Conservation (phyloP, 2,797 vertebrate species). For the Morelia viridis region DNA sequence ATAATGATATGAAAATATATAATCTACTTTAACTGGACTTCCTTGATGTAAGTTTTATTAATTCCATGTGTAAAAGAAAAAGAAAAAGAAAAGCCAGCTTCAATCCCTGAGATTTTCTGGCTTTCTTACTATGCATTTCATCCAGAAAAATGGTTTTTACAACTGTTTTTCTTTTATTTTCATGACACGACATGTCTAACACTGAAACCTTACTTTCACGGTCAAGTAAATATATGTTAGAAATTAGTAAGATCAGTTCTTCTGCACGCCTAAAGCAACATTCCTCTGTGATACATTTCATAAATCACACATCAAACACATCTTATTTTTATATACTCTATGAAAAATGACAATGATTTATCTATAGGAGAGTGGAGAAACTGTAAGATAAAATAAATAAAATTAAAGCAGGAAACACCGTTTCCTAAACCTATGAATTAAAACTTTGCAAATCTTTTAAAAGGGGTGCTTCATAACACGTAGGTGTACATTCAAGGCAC, state of each 20-base stretch:
- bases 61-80: slow-evolving; percentile 72
- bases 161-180: slow-evolving; percentile 60
- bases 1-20: slow-evolving; percentile 73
- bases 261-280: slow-evolving; percentile 44
- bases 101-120: slow-evolving; percentile 68
- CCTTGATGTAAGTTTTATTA: slow-evolving; percentile 74
- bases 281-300: slow-evolving; percentile 16
- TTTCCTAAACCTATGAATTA: background rate
- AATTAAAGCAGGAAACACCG: background rate
- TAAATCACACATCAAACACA: slow-evolving; percentile 45
- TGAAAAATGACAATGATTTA: slow-evolving; percentile 3
- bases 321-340: background rate
- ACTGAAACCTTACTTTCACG: slow-evolving; percentile 50
- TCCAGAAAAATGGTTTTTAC: slow-evolving; percentile 65
- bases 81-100: slow-evolving; percentile 64
- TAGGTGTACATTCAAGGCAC: background rate
- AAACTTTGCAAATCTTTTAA: background rate
- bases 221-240: slow-evolving; percentile 44
- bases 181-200: slow-evolving; percentile 60
- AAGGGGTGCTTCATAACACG: background rate
- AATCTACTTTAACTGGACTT: slow-evolving; percentile 71
- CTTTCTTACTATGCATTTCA: slow-evolving; percentile 41
- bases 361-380: background rate
- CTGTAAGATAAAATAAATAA: background rate
- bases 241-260: slow-evolving; percentile 45